Evolutionary conservation across 2,888 invertebrate species (phyloP), one percentile per base, ranked within the genome.

Genomic region (Nomada fucata): DNA sequence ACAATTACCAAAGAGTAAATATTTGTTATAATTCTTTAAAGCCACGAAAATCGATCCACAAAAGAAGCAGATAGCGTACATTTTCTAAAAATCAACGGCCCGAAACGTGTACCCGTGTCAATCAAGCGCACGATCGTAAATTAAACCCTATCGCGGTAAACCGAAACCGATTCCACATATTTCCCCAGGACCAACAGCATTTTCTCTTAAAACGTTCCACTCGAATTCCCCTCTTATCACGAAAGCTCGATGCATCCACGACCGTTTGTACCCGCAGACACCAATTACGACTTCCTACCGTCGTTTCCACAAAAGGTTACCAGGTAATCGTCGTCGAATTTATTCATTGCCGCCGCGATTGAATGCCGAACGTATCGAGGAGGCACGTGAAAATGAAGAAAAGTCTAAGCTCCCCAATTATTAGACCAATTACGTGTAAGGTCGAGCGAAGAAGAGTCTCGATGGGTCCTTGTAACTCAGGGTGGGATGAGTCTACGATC

Each of bases 401-500:
- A 59, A 67, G 50, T 65, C 23, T 36, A 61, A 59, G 79, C 61
- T 65, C 78, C 72, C 69, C 61, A 82, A 86, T 89, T 88, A 82
- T 79, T 82, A 77, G 29, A 82, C 75, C 83, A 83, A 86, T 88
- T 86, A 85, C 76, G 78, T 79, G 76, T 84, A 84, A 88, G 86
- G 88, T 85, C 80, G 84, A 79, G 77, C 77, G 60, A 77, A 78
- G 76, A 79, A 82, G 83, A 81, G 81, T 84, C 73, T 65, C 52
- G 73, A 81, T 86, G 82, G 87, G 83, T 83, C 86, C 87, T 89
- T 83, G 88, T 85, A 82, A 84, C 76, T 69, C 77, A 84, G 84
- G 88, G 90, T 91, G 91, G 91, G 91, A 91, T 86, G 84, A 83
- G 84, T 57, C 76, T 57, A 60, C 68, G 47, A 42, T 18, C 65